Percentiles rank a stretch among this genome's conserved stretches.
phyloP scores from a whole-genome alignment of 2,888 invertebrate species.

The Ormyrus thymus region DNA sequence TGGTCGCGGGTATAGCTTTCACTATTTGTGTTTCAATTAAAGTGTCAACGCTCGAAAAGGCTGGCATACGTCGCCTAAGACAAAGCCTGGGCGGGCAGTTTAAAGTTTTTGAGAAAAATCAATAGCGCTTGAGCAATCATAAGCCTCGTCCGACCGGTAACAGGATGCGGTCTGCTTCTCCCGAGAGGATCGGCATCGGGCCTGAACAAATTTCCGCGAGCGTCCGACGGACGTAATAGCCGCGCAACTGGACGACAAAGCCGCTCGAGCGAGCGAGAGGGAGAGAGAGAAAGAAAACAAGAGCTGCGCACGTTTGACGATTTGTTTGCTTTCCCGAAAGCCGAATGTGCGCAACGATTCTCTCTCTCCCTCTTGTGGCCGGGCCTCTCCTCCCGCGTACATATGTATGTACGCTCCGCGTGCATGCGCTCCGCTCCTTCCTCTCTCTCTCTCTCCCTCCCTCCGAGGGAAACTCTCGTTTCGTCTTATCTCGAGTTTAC shows the following conservation, averaged over 20 bases:
- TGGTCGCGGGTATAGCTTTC: no score
- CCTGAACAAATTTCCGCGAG: constrained; percentile 53
- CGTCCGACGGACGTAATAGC: neutral
- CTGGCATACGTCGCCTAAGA: no score
- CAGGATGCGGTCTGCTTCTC: constrained; percentile 26
- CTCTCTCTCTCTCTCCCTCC: constrained; percentile 6
- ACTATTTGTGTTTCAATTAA: no score
- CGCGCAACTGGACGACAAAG: constrained; percentile 6
- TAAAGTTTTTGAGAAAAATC: constrained; percentile 31
- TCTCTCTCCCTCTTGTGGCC: constrained; percentile 7
- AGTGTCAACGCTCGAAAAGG: no score
- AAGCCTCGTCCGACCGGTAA: neutral
- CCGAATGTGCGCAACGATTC: constrained; percentile 40
- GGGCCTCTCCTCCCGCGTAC: no score
- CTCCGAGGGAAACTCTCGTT: constrained; percentile 35
- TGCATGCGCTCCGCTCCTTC: neutral
- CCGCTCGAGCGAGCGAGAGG: constrained; percentile 48
- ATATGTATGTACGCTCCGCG: no score
- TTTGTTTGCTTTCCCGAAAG: constrained; percentile 54
- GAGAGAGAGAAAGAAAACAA: constrained; percentile 16
- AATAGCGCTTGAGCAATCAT: constrained; percentile 25
- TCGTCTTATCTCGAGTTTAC: constrained; percentile 55
- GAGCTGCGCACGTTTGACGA: constrained; percentile 36
- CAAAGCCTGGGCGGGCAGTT: neutral
- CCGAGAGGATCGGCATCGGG: constrained; percentile 7